Evolutionary conservation across 2,888 invertebrate genomes (phyloP).

Genomic region (Tinea pellionella): DNA sequence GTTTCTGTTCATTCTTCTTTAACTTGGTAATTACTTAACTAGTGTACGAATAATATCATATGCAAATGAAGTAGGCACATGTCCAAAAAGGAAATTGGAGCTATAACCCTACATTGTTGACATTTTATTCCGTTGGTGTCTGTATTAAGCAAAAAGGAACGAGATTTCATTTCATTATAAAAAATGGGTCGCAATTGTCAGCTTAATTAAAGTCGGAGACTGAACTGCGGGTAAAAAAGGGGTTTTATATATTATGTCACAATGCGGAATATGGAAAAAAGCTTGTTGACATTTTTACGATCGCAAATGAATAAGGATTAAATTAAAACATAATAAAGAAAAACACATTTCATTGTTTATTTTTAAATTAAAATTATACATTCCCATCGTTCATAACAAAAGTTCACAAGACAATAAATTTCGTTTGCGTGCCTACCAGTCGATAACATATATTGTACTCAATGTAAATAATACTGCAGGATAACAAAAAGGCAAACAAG

Average conservation of each 20-base stretch:
- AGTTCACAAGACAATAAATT: background rate
- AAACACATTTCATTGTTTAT: too few relatives aligned
- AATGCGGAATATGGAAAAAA: background rate
- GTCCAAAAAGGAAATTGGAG: background rate
- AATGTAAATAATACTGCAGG: too few relatives aligned
- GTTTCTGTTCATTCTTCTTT: too few relatives aligned
- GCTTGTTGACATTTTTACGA: constrained; percentile 12
- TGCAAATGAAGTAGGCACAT: constrained; percentile 1
- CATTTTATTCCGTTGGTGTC: background rate
- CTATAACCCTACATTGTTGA: background rate
- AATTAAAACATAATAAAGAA: background rate
- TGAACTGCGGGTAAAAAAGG: constrained; percentile 29
- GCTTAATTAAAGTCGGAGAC: constrained; percentile 35
- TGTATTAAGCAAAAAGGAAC: background rate
- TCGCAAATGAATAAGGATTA: constrained; percentile 7
- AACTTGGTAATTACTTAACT: too few relatives aligned
- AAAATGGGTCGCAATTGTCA: constrained; percentile 28
- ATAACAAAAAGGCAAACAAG: too few relatives aligned
- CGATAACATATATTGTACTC: background rate
- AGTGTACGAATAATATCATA: background rate
- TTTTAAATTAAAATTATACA: too few relatives aligned
- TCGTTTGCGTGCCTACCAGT: background rate
- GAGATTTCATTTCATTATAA: constrained; percentile 13
- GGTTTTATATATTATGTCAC: constrained; percentile 21
- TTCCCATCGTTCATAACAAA: too few relatives aligned